Evolutionary conservation across 2,113 vertebrate species (phyloP), one percentile per base, ranked within the genome.

Genomic region (Epinephelus lanceolatus): DNA sequence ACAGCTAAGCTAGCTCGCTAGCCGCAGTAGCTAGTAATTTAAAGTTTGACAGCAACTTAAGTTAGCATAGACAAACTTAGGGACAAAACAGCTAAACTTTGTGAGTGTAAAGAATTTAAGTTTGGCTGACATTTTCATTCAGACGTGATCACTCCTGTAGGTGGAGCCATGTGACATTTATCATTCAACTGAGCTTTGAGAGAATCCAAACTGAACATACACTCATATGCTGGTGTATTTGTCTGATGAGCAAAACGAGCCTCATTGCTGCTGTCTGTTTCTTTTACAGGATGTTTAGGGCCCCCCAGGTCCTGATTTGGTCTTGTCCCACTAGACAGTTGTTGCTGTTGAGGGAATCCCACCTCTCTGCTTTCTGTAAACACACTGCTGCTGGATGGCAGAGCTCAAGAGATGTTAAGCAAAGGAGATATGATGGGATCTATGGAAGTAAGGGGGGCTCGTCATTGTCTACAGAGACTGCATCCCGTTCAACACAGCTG

Each of bases 251-350:
- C 7, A 57, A 17, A 18, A 25, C 12, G 13, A 18, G 37, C 30
- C 21, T 17, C 3, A 53, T 5, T 71, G 17, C 19, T 75, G 2
- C 3, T 75, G 23, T 83, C 0, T 83, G 0, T 80, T 63, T 70
- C 2, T 78, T 37, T 73, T 21, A 7, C 18, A 95, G 92, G 84
- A 96, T 96, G 95, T 93, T 93, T 40, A 78, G 93, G 74, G 73
- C 68, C 57, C 76, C 84, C 47, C 88, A 80, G 33, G 75, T 92
- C 62, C 73, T 90, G 84, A 37, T 63, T 1, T 81, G 86, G 70
- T 60, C 89, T 27, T 89, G 89, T 72, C 71, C 86, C 40, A 27
- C 59, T 27, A 87, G 92, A 53, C 59, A 81, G 12, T 33, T 87
- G 25, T 66, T 90, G 61, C 80, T 77, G 15, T 9, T 85, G 37